These are phyloP conservation scores for Diacarnus erythraeanus DNA, from an alignment of 37 sponge, comb jelly and placozoan genomes.

Conservation along the genomic window DNA sequence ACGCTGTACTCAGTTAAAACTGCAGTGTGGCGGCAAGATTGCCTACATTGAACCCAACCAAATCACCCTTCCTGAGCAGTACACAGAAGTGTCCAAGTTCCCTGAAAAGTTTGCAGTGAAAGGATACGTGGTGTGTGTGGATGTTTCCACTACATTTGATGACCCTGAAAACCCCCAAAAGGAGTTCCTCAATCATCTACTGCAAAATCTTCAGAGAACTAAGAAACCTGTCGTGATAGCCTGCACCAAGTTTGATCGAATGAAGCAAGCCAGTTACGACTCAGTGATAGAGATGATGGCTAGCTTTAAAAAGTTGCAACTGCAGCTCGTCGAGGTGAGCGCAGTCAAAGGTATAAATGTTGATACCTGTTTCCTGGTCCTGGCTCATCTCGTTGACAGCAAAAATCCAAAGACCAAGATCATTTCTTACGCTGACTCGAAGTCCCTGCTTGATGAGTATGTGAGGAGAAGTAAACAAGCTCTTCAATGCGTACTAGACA, in stretches of 20 bases:
- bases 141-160: constrained; percentile 47
- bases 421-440: constrained; percentile 31
- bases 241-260: constrained; percentile 68
- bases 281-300: constrained; percentile 30
- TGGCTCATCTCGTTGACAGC: constrained; percentile 51
- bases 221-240: constrained; percentile 73
- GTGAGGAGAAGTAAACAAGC: constrained; percentile 10
- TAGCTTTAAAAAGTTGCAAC: constrained; percentile 18
- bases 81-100: constrained; percentile 40
- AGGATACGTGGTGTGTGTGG: constrained; percentile 72
- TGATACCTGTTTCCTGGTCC: constrained; percentile 41
- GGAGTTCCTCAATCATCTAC: constrained; percentile 32
- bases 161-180: constrained; percentile 3
- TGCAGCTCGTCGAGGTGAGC: constrained; percentile 62
- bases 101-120: constrained; percentile 76
- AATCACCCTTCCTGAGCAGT: constrained; percentile 72
- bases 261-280: neutral
- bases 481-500: constrained; percentile 38
- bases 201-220: constrained; percentile 17
- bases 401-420: constrained; percentile 25
- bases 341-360: constrained; percentile 68
- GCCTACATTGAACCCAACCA: constrained; percentile 66
- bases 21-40: constrained; percentile 69
- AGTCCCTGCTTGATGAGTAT: constrained; percentile 17
- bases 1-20: constrained; percentile 39